These are phyloP conservation scores for Drosophila tsacasi DNA, from an alignment of 1,140 invertebrate species.

Conservation along the genomic window DNA sequence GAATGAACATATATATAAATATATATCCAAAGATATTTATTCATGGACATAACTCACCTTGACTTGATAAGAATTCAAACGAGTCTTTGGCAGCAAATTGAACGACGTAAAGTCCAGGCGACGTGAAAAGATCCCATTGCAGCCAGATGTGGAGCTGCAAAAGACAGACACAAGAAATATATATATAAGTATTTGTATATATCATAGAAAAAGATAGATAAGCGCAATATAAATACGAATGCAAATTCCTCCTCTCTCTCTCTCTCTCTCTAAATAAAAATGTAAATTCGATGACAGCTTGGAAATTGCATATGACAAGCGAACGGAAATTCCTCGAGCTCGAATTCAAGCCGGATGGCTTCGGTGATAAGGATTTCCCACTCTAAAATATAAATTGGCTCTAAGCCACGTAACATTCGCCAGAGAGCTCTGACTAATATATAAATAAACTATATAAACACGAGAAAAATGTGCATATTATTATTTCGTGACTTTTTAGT, in stretches of 20 bases:
- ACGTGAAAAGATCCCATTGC: slow-evolving; percentile 95
- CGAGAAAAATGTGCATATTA: slow-evolving; percentile 2
- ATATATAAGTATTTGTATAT: slow-evolving; percentile 24
- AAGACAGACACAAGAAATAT: slow-evolving; percentile 32
- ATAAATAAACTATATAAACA: neutral
- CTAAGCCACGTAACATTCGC: slow-evolving; percentile 23
- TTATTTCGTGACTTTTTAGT: slow-evolving; percentile 51
- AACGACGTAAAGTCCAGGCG: slow-evolving; percentile 97
- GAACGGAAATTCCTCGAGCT: slow-evolving; percentile 39
- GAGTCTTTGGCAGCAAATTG: slow-evolving; percentile 96
- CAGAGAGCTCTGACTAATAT: slow-evolving; percentile 25
- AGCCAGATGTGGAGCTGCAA: slow-evolving; percentile 93
- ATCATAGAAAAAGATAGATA: slow-evolving; percentile 33
- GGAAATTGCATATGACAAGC: slow-evolving; percentile 53
- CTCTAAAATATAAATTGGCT: slow-evolving; percentile 27
- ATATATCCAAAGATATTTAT: slow-evolving; percentile 8
- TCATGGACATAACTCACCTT: slow-evolving; percentile 90
- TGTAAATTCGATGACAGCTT: slow-evolving; percentile 51
- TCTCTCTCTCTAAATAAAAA: slow-evolving; percentile 33
- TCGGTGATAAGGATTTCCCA: slow-evolving; percentile 35
- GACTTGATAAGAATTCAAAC: slow-evolving; percentile 99
- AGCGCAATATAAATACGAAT: slow-evolving; percentile 29
- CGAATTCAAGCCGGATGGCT: slow-evolving; percentile 39
- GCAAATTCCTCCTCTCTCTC: slow-evolving; percentile 10
- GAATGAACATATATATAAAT: slow-evolving; percentile 21